These are phyloP conservation scores for Spialia ferax DNA, from an alignment of 2,888 invertebrate genomes.

Conservation along the genomic window DNA sequence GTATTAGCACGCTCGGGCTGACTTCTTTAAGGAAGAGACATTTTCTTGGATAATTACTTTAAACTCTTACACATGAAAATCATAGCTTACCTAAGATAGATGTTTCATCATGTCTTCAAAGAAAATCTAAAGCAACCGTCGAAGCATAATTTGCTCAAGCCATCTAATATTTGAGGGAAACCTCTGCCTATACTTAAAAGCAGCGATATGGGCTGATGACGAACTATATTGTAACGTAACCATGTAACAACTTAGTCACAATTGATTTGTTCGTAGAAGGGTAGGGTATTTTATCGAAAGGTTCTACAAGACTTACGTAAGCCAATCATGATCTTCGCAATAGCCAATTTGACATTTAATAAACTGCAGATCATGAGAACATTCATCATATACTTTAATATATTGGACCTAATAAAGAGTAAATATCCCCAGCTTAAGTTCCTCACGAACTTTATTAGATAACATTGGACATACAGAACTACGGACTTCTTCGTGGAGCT, in stretches of 20 bases:
- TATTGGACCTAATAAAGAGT: conserved; percentile 31
- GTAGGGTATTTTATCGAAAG: conserved; percentile 24
- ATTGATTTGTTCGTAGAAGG: conserved; percentile 16
- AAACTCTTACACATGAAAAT: too few relatives aligned
- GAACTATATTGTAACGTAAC: background rate
- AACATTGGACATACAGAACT: conserved; percentile 5
- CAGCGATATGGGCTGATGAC: background rate
- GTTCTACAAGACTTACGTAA: conserved; percentile 27
- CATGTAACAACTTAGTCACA: background rate
- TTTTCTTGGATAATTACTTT: background rate
- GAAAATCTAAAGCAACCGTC: too few relatives aligned
- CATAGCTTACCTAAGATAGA: too few relatives aligned
- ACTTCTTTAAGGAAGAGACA: conserved; percentile 7
- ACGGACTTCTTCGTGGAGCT: background rate
- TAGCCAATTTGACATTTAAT: conserved; percentile 38
- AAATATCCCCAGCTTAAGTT: conserved; percentile 12
- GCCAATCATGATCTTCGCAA: conserved; percentile 32
- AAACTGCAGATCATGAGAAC: conserved; percentile 32
- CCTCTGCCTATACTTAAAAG: background rate
- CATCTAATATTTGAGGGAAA: background rate
- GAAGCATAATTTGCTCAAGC: too few relatives aligned
- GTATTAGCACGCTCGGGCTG: background rate
- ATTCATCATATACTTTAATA: conserved; percentile 35
- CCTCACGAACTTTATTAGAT: conserved; percentile 29
- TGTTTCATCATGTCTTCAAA: too few relatives aligned